Conservation (phyloP, 2,888 invertebrate genomes). For the Prosapia bicincta region DNA sequence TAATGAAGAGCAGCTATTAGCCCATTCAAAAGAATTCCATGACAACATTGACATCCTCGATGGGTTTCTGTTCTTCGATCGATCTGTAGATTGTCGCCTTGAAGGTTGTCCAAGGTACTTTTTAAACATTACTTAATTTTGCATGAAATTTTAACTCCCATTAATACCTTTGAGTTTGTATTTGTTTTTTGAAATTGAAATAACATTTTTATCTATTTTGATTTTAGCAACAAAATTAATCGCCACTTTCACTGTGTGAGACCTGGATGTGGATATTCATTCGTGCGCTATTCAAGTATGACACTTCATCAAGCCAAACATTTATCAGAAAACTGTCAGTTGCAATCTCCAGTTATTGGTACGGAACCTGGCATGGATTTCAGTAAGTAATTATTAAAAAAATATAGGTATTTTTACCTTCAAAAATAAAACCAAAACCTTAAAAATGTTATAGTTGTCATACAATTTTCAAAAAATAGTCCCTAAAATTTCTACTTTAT, state of each 20-base stretch:
- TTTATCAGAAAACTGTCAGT: slow-evolving; percentile 42
- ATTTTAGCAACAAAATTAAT: slow-evolving; percentile 60
- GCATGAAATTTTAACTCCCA: no score
- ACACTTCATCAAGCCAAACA: slow-evolving; percentile 68
- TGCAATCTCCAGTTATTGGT: slow-evolving; percentile 16
- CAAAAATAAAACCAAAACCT: no score
- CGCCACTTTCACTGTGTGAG: slow-evolving; percentile 74
- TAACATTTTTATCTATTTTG: no score
- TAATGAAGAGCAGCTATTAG: slow-evolving; percentile 69
- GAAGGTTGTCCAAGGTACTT: slow-evolving; percentile 55
- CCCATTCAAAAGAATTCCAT: slow-evolving; percentile 84
- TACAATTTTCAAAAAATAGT: no score
- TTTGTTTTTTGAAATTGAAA: no score
- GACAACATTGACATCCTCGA: slow-evolving; percentile 76
- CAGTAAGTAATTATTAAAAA: slow-evolving; percentile 27
- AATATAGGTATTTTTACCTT: no score
- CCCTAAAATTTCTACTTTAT: no score
- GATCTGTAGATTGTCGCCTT: slow-evolving; percentile 65
- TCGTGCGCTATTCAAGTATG: slow-evolving; percentile 72
- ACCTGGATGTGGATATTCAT: slow-evolving; percentile 66
- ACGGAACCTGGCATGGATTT: slow-evolving; percentile 21
- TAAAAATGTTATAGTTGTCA: no score
- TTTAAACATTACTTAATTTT: no score
- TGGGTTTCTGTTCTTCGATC: slow-evolving; percentile 81
- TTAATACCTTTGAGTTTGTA: no score